Base-by-base conservation (phyloP, 2,113 vertebrate species). In the Callocephalon fimbriatum region DNA sequence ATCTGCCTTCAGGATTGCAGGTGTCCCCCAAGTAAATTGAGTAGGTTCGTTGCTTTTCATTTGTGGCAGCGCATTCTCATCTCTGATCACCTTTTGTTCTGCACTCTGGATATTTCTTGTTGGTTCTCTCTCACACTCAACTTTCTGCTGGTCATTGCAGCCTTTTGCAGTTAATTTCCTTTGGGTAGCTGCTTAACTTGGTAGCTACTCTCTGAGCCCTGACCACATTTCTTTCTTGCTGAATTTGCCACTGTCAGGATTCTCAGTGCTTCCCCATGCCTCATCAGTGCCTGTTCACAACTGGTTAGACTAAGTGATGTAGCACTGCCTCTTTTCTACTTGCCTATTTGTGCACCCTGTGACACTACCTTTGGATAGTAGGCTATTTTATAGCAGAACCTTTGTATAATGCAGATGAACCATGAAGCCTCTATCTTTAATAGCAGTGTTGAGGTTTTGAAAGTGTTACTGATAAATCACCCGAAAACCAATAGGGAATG, bases 401-500 rank as follows among this genome's bases (percentile, higher is more conserved):
- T 20, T 74, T 65, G n/a, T 61, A 40, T 40, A 68, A 16, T 9
- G 29, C 53, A 29, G 26, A 35, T 51, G 35, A 77, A 50, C 45
- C 26, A 0, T 56, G 47, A 48, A 71, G 32, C 9, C 23, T 72
- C 45, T 51, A 10, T 71, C 68, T 94, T 74, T 63, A 85, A 44
- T 91, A 50, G 47, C 20, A 25, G 21, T 29, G 35, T n/a, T 47
- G 54, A 44, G 51, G 7, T 86, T 78, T 79, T 90, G 48, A 61
- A 91, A 58, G 44, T 65, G 56, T 54, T 78, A 15, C 23, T 84
- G 48, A 35, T 84, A 84, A 93, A 81, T 72, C n/a, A 63, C 14
- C 21, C 8, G 5, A 15, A 75, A 83, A 18, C 0, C 31, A 74
- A 21, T 0, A 40, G 12, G 19, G 45, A 74, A 62, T 79, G 4